Evolutionary conservation across 1,140 invertebrate species (phyloP).

Genomic region (Bombus picipes): DNA sequence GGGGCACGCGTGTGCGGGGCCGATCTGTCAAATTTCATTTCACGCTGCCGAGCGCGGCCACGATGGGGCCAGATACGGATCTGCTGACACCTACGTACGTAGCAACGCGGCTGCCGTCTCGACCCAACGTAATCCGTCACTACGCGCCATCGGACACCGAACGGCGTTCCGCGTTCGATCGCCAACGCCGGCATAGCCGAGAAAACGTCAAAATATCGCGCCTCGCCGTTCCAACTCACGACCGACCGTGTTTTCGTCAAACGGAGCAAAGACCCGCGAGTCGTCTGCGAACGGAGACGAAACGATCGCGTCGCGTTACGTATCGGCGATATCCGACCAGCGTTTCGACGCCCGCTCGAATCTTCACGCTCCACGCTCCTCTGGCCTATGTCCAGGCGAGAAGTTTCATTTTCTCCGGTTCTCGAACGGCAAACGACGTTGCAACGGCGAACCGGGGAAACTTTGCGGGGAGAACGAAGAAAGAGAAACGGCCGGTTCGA

Average conservation of each 20-base stretch:
- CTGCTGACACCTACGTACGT: slow-evolving; percentile 73
- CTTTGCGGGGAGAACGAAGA: not conserved
- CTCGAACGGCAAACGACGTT: too few relatives aligned
- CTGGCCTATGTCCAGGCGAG: too few relatives aligned
- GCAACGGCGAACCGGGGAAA: too few relatives aligned
- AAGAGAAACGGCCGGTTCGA: not conserved
- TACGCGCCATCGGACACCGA: slow-evolving; percentile 16
- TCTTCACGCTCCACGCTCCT: too few relatives aligned
- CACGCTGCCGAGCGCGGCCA: slow-evolving; percentile 75
- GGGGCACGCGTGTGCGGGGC: slow-evolving; percentile 66
- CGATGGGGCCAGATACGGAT: slow-evolving; percentile 74
- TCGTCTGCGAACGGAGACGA: too few relatives aligned
- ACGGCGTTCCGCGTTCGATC: slow-evolving; percentile 49
- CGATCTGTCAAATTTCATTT: slow-evolving; percentile 83
- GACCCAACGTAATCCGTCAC: slow-evolving; percentile 60
- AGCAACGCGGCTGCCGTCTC: slow-evolving; percentile 50
- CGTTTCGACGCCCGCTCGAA: too few relatives aligned
- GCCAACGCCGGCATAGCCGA: not conserved
- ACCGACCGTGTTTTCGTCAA: slow-evolving; percentile 1
- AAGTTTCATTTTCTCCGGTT: too few relatives aligned
- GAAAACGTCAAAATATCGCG: slow-evolving; percentile 20
- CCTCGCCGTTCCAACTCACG: not conserved
- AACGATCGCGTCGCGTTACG: too few relatives aligned
- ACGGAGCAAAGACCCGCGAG: not conserved
- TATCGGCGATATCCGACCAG: too few relatives aligned